Evolutionary conservation across 2,113 vertebrate genomes (phyloP), one percentile per base, ranked within the genome.

Genomic region (Rousettus leschenaultii): DNA sequence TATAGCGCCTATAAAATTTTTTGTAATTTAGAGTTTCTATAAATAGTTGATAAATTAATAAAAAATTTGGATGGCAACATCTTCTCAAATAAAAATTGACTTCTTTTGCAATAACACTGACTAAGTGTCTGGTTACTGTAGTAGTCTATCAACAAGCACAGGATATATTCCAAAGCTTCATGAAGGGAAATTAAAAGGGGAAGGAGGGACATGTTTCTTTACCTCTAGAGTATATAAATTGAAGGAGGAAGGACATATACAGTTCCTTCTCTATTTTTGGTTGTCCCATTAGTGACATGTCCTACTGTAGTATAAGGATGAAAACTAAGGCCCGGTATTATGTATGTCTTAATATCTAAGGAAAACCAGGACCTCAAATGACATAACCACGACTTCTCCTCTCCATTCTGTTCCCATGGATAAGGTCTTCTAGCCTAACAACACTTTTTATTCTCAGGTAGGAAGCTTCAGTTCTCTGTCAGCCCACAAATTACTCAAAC

Each of bases 1-100:
- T 38, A 63, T 35, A 78, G 53, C 40, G 68, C 26, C 40, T 74
- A 68, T 43, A 87, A 70, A 65, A 85, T 26, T 38, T 16, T 53
- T 53, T 13, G 26, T 2, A 82, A 40, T 57, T 92, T 92, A 92
- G 75, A 75, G 40, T 95, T 90, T 85, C 74, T 87, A 65, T 88
- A 91, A 95, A 90, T 95, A 97, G 79, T 95, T 94, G 63, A 79
- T 94, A 86, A 96, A 70, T 90, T 89, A 86, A 86, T 91, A 30
- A 63, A 92, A 77, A 61, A 68, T 18, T 63, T 85, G 35, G 71
- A 48, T 30, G 40, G 33, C n/a, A 94, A 55, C 43, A 86, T 84
- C 33, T 93, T 30, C 53, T 82, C 78, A 86, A 66, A 92, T 82
- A 89, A 95, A 88, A 95, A 84, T 65, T 59, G 55, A 38, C 40